Percentiles rank a stretch among this genome's conserved stretches.
These are phyloP conservation scores for Drosophila acutilabella DNA, from an alignment of 2,888 invertebrate species.

Conservation along the genomic window DNA sequence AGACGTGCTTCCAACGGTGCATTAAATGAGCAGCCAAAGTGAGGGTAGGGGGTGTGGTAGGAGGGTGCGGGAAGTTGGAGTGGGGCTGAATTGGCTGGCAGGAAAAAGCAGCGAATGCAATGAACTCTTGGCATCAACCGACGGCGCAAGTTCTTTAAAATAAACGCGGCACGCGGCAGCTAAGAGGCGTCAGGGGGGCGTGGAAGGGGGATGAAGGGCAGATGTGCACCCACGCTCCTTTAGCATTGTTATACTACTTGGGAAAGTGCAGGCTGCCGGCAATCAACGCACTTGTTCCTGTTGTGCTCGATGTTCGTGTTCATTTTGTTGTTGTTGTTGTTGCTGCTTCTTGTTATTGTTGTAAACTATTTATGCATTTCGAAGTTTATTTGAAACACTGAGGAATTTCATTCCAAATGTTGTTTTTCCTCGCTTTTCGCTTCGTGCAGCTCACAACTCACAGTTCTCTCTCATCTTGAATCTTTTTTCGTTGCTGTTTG, in stretches of 20 bases:
- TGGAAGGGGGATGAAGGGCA: background rate
- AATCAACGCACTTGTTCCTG: constrained; percentile 79
- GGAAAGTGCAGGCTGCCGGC: constrained; percentile 64
- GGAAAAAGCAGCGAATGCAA: constrained; percentile 45
- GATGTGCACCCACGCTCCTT: constrained; percentile 53
- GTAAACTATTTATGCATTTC: constrained; percentile 79
- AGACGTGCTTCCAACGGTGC: constrained; percentile 47
- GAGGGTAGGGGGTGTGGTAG: background rate
- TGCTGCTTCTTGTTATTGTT: constrained; percentile 68
- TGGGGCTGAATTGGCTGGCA: background rate
- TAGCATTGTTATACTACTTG: constrained; percentile 25
- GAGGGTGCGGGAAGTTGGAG: background rate
- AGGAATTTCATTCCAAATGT: constrained; percentile 60
- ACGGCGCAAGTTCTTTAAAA: constrained; percentile 60
- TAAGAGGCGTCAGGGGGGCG: background rate
- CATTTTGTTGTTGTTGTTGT: constrained; percentile 10
- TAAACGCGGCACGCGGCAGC: constrained; percentile 39
- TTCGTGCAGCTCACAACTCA: constrained; percentile 21
- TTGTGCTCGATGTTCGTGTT: constrained; percentile 46
- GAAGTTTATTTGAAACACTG: constrained; percentile 77
- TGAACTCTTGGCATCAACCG: constrained; percentile 62
- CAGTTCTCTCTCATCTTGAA: constrained; percentile 26
- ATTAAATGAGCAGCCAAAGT: constrained; percentile 53
- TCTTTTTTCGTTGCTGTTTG: constrained; percentile 61
- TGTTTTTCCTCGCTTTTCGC: constrained; percentile 20